A percentile compares a stretch with the other conserved stretches of the same genome.
Conservation (phyloP, 2,113 vertebrate genomes). For the Alces alces region DNA sequence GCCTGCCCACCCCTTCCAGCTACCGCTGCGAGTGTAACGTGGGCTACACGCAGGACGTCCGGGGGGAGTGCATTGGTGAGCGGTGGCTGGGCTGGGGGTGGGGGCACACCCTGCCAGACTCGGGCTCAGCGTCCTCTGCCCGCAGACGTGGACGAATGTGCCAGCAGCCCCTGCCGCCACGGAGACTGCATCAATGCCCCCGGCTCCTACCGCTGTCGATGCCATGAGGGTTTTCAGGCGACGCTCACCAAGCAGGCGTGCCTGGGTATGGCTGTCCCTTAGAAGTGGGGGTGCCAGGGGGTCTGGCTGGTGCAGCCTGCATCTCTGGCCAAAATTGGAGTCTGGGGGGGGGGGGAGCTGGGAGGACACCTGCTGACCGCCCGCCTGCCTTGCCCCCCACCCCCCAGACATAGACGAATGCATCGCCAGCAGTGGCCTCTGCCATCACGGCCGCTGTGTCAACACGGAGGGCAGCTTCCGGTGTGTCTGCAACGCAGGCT, state of each 20-base stretch:
- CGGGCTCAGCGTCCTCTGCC: neutral
- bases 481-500: slow-evolving; percentile 94
- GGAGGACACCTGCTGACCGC: accelerated
- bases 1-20: slow-evolving; percentile 87
- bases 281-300: neutral
- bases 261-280: slow-evolving; percentile 80
- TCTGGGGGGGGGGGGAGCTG: neutral
- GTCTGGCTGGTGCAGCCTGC: neutral
- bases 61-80: slow-evolving; percentile 91
- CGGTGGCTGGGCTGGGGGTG: accelerated
- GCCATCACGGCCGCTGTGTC: slow-evolving; percentile 90
- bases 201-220: slow-evolving; percentile 93
- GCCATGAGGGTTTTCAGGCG: slow-evolving; percentile 91
- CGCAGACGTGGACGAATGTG: slow-evolving; percentile 90
- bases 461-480: slow-evolving; percentile 96
- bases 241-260: slow-evolving; percentile 90
- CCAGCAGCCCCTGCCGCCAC: slow-evolving; percentile 90
- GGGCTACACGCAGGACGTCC: slow-evolving; percentile 90
- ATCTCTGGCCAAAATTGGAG: neutral
- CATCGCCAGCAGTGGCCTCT: slow-evolving; percentile 90
- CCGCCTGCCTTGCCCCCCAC: neutral
- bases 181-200: slow-evolving; percentile 92
- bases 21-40: slow-evolving; percentile 94
- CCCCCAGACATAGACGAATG: slow-evolving; percentile 93
- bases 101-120: accelerated